Percentiles rank a stretch among this genome's conserved stretches.
Evolutionary conservation across 2,888 invertebrate species (phyloP).

Genomic region (Lamellibrachia columna): DNA sequence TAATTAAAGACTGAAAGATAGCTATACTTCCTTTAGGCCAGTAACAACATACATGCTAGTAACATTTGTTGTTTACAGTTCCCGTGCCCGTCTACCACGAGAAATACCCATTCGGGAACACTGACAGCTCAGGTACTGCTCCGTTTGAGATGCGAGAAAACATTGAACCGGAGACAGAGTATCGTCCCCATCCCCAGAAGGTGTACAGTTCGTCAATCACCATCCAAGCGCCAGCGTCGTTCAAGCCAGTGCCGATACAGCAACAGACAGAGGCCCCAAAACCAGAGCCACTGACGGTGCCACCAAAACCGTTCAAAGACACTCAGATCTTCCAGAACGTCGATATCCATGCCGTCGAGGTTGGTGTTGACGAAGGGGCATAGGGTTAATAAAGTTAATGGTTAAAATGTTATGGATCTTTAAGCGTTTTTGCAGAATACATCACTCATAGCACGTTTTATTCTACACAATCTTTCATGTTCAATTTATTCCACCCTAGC

Average conservation of each 20-base stretch:
- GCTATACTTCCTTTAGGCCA: no score
- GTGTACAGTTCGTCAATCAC: slow-evolving; percentile 44
- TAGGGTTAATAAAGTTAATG: background rate
- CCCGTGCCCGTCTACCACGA: slow-evolving; percentile 28
- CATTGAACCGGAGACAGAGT: slow-evolving; percentile 45
- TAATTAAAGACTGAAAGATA: no score
- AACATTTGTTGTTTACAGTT: background rate
- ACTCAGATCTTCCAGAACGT: slow-evolving; percentile 60
- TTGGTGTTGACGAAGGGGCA: slow-evolving; percentile 35
- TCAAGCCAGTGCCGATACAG: slow-evolving; percentile 55
- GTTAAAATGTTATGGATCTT: background rate
- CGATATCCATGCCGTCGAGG: slow-evolving; percentile 65
- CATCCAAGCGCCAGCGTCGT: slow-evolving; percentile 50
- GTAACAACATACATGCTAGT: no score
- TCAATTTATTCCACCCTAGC: no score
- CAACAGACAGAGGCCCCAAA: slow-evolving; percentile 48
- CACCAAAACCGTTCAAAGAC: slow-evolving; percentile 60
- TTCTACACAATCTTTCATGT: no score
- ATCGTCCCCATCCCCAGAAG: slow-evolving; percentile 44
- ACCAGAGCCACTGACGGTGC: slow-evolving; percentile 52
- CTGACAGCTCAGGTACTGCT: background rate
- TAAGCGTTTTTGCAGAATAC: background rate
- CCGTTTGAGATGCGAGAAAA: background rate
- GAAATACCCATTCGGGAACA: slow-evolving; percentile 40
- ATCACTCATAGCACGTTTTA: no score